These are phyloP conservation scores for Morpho achilles DNA, from an alignment of 2,888 invertebrate genomes.

Conservation along the genomic window DNA sequence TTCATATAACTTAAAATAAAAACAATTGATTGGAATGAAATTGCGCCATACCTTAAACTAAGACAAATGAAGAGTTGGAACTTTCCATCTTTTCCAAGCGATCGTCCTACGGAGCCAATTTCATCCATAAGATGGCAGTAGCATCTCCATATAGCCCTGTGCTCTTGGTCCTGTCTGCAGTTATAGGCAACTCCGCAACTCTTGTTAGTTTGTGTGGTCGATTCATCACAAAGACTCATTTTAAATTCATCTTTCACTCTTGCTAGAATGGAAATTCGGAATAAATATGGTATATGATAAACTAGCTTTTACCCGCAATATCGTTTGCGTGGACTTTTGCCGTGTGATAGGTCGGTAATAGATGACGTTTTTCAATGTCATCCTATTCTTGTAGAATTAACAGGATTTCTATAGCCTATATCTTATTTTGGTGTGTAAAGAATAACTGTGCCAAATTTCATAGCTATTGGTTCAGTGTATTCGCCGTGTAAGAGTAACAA, in stretches of 20 bases:
- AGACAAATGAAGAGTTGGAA: slow-evolving; percentile 98
- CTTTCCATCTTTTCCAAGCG: slow-evolving; percentile 98
- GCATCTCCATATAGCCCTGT: slow-evolving; percentile 89
- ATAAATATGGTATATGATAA: too few relatives aligned
- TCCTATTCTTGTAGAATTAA: too few relatives aligned
- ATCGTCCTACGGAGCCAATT: slow-evolving; percentile 87
- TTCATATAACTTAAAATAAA: too few relatives aligned
- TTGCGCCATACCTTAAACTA: slow-evolving; percentile 85
- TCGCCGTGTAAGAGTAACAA: too few relatives aligned
- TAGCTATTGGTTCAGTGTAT: too few relatives aligned
- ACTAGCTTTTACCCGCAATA: too few relatives aligned
- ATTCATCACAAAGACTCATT: slow-evolving; percentile 83
- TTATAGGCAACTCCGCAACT: slow-evolving; percentile 62
- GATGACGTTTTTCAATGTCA: too few relatives aligned
- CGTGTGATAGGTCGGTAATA: too few relatives aligned
- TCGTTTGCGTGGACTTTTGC: too few relatives aligned
- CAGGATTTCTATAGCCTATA: too few relatives aligned
- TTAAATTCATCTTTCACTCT: slow-evolving; percentile 90
- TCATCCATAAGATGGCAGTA: slow-evolving; percentile 94
- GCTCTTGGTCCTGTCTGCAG: slow-evolving; percentile 73
- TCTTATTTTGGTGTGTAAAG: too few relatives aligned
- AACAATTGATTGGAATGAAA: slow-evolving; percentile 13
- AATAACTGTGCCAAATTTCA: too few relatives aligned
- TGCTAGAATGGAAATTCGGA: slow-evolving; percentile 69
- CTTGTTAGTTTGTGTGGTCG: slow-evolving; percentile 47